phyloP scores from a whole-genome alignment of 2,797 vertebrate genomes.

The Eidolon dupreanum region DNA sequence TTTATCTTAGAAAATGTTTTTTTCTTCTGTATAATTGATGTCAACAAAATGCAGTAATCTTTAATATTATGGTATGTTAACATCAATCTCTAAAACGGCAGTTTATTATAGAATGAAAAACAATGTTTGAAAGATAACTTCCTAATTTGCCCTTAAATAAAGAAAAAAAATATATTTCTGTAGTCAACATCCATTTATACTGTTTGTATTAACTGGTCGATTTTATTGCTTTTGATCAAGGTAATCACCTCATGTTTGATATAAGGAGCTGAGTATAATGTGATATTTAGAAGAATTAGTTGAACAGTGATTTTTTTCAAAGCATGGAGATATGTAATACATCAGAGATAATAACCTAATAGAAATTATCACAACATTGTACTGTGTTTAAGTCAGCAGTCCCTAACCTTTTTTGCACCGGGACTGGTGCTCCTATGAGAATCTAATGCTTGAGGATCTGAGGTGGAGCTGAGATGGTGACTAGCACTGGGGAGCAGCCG shows the following conservation, averaged over 20 bases:
- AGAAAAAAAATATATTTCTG: neutral
- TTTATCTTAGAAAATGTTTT: slow-evolving; percentile 7
- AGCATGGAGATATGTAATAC: neutral
- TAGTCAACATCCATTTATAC: neutral
- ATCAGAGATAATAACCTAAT: neutral
- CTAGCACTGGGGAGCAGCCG: too few species aligned
- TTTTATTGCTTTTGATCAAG: slow-evolving; percentile 24
- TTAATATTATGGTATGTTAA: slow-evolving; percentile 54
- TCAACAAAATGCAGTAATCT: neutral
- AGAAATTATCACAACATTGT: neutral
- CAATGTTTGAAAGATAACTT: neutral
- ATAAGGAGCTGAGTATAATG: neutral
- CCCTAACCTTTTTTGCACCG: too few species aligned
- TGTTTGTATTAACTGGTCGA: neutral
- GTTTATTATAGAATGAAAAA: slow-evolving; percentile 41
- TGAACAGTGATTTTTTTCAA: slow-evolving; percentile 5
- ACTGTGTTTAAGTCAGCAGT: neutral
- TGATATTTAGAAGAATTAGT: neutral
- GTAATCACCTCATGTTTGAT: neutral
- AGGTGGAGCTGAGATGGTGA: too few species aligned
- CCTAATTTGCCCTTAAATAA: slow-evolving; percentile 38
- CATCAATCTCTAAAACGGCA: slow-evolving; percentile 38
- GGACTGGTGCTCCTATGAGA: too few species aligned
- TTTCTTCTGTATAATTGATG: slow-evolving; percentile 47
- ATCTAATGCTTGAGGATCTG: too few species aligned